These are phyloP conservation scores for Poecilia velifera DNA, from an alignment of 2,797 vertebrate species.

Conservation along the genomic window DNA sequence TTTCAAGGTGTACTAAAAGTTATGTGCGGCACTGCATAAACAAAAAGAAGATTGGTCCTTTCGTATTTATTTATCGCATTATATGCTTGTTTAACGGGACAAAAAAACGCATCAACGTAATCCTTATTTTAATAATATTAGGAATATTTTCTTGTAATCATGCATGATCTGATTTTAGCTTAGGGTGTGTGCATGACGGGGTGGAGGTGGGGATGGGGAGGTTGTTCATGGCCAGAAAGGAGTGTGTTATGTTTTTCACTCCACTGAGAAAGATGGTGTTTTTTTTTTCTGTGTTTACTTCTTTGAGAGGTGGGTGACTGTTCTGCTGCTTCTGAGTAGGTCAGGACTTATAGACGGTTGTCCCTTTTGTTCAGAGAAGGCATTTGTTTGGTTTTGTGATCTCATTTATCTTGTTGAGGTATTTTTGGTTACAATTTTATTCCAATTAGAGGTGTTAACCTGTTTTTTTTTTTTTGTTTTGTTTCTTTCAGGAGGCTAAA, in stretches of 20 bases:
- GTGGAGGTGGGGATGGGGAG: no score
- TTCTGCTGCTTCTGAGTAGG: not conserved
- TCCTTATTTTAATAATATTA: not conserved
- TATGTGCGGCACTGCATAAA: conserved; percentile 9
- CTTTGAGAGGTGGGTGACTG: not conserved
- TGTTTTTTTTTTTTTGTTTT: not conserved
- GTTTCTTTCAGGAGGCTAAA: not conserved
- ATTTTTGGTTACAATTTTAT: not conserved
- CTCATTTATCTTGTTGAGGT: not conserved
- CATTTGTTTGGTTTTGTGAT: not conserved
- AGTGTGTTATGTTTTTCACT: not conserved
- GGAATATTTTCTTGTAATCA: conserved; percentile 2
- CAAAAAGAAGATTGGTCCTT: not conserved
- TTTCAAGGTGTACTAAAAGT: not conserved
- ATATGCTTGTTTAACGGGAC: not conserved
- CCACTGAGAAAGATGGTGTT: not conserved
- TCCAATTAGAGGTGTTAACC: not conserved
- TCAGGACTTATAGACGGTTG: not conserved
- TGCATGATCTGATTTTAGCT: not conserved
- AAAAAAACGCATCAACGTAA: not conserved
- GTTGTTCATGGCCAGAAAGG: no score
- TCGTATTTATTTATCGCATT: not conserved
- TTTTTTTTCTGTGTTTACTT: not conserved
- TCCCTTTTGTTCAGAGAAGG: not conserved
- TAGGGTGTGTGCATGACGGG: no score